These are phyloP conservation scores for Hemistola chrysoprasaria DNA, from an alignment of 2,888 invertebrate genomes.

Conservation along the genomic window DNA sequence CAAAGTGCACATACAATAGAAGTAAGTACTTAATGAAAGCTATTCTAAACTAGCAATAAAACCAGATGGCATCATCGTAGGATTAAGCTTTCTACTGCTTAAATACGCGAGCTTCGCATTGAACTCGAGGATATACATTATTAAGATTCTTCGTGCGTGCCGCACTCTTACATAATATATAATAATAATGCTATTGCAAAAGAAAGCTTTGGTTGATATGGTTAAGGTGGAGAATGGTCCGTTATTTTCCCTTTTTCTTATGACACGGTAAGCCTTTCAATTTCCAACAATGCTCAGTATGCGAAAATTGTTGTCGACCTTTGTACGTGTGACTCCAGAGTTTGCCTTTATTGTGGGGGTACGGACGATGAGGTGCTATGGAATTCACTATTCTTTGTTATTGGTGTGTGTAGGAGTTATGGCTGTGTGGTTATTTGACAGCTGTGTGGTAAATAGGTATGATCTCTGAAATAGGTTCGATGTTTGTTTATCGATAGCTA, in stretches of 20 bases:
- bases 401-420: conserved; percentile 19
- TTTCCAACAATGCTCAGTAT: conserved; percentile 65
- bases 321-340: conserved; percentile 55
- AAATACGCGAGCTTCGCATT: conserved; percentile 41
- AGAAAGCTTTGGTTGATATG: background rate
- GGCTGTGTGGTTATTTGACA: conserved; percentile 1
- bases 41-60: conserved; percentile 31
- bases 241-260: conserved; percentile 27
- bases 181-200: conserved; percentile 5
- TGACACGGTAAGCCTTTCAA: conserved; percentile 59
- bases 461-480: conserved; percentile 4
- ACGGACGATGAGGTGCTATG: conserved; percentile 33
- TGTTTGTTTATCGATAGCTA: conserved; percentile 3
- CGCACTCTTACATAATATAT: conserved; percentile 18
- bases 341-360: conserved; percentile 36
- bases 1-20: too few relatives aligned
- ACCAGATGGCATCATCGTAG: conserved; percentile 29
- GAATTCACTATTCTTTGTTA: conserved; percentile 39
- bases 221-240: conserved; percentile 5
- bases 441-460: too few relatives aligned
- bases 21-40: conserved; percentile 22
- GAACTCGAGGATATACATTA: conserved; percentile 46
- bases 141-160: conserved; percentile 57
- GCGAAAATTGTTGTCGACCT: conserved; percentile 68
- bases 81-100: conserved; percentile 40